Base-by-base conservation (phyloP, 2,113 vertebrate genomes). In the Xiphophorus maculatus region DNA sequence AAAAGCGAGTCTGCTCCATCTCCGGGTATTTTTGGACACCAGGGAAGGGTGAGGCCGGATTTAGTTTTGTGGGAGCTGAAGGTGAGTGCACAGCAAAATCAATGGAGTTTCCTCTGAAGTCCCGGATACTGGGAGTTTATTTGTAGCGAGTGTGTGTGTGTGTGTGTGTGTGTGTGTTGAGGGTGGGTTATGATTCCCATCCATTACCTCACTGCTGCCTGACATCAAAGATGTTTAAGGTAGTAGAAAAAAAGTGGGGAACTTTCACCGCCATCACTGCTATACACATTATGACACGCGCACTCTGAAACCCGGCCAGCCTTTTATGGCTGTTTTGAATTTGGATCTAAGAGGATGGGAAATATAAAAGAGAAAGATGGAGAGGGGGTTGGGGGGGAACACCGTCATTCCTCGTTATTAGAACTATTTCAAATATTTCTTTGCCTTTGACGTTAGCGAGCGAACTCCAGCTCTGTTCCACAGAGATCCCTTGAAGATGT, bases 151-250 rank as follows among this genome's bases (percentile, higher is more conserved):
- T 7, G 1, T 35, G 32, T 32, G 5, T 32, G 33, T 11, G 33
- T 9, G 35, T 35, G 9, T 10, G 35, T 11, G 2, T 12, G 35
- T 37, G 35, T 37, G 10, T 37, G 35, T 37, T 37, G 35, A 37
- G 10, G 35, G 35, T 37, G 30, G 27, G 61, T 37, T 33, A 58
- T 79, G 79, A 81, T 63, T 84, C 77, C 69, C 48, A 65, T 81
- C 86, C 87, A 89, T 90, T 88, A 88, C 82, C 69, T 76, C 82
- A 67, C 81, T 81, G 85, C 86, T 86, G 79, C 78, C 75, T 79
- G 72, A 80, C 86, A 90, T 84, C 79, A 88, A 84, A 90, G 71
- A 80, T 66, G 61, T 42, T 51, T 11, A 35, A 27, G 76, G 61
- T 74, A 69, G 11, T 62, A 64, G 62, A 33, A 27, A 63, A 37